A percentile compares a stretch with the other conserved stretches of the same genome.
phyloP scores from a whole-genome alignment of 35 echinoderm and acorn worm genomes.

The Ophiothrix spiculata region DNA sequence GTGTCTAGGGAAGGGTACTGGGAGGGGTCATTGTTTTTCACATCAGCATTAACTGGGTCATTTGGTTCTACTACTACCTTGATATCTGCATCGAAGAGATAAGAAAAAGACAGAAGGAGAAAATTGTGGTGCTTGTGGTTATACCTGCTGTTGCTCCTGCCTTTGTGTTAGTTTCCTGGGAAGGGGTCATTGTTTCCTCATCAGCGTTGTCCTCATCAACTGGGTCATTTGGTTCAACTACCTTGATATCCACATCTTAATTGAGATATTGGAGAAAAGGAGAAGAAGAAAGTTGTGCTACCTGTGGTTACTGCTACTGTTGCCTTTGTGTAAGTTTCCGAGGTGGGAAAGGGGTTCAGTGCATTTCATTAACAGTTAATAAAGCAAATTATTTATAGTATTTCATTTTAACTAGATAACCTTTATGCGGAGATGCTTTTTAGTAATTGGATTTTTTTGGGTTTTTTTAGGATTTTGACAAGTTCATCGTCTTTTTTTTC shows the following conservation, averaged over 20 bases:
- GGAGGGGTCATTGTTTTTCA: too few species aligned
- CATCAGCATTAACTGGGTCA: too few species aligned
- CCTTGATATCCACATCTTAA: slow-evolving; percentile 24
- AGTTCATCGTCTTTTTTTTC: slow-evolving; percentile 4
- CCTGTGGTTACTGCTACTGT: slow-evolving; percentile 48
- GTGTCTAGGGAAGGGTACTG: too few species aligned
- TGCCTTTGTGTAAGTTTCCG: slow-evolving; percentile 39
- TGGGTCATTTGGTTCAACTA: slow-evolving; percentile 8
- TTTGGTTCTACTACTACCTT: background rate
- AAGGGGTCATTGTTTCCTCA: background rate
- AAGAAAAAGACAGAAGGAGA: background rate
- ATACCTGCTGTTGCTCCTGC: background rate
- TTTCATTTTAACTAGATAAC: background rate
- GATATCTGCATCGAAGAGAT: background rate
- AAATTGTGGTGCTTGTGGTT: background rate
- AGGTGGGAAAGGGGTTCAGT: background rate
- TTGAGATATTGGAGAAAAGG: slow-evolving; percentile 19
- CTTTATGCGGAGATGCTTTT: background rate
- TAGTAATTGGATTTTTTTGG: background rate
- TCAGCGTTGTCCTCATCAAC: background rate
- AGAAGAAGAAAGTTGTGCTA: slow-evolving; percentile 50
- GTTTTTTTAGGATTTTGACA: background rate
- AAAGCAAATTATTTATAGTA: background rate
- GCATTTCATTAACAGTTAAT: background rate
- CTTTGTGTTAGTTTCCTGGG: slow-evolving; percentile 30